These are phyloP conservation scores for Axis porcinus DNA, from an alignment of 2,113 vertebrate genomes.

Conservation along the genomic window DNA sequence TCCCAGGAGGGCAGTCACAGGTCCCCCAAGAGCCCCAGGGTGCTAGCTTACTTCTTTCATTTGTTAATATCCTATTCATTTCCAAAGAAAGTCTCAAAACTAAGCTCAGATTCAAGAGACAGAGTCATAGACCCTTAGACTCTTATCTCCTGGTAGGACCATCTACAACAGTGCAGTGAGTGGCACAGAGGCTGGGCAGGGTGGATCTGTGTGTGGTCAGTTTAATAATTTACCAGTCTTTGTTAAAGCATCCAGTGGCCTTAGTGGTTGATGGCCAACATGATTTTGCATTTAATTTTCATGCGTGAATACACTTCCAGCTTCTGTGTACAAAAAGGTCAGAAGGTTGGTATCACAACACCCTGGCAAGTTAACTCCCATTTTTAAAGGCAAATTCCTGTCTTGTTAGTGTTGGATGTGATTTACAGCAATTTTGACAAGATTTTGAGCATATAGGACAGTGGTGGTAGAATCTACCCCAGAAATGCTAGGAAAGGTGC, in stretches of 20 bases:
- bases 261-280: background rate
- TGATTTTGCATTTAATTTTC: background rate
- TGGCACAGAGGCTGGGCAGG: background rate
- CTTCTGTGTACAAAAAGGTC: background rate
- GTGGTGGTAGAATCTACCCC: background rate
- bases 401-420: background rate
- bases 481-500: background rate
- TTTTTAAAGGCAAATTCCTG: background rate
- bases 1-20: background rate
- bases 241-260: background rate
- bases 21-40: background rate
- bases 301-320: background rate
- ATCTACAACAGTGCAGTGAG: background rate
- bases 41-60: background rate
- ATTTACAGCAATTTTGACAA: background rate
- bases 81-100: background rate
- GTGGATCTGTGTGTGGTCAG: background rate
- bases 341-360: background rate
- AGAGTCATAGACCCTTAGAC: background rate
- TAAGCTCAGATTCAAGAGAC: background rate
- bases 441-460: background rate
- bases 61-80: background rate
- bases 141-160: background rate
- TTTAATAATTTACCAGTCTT: background rate
- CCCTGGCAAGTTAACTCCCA: background rate